Conservation (phyloP, 2,113 vertebrate species). For the Petroica traversi region DNA sequence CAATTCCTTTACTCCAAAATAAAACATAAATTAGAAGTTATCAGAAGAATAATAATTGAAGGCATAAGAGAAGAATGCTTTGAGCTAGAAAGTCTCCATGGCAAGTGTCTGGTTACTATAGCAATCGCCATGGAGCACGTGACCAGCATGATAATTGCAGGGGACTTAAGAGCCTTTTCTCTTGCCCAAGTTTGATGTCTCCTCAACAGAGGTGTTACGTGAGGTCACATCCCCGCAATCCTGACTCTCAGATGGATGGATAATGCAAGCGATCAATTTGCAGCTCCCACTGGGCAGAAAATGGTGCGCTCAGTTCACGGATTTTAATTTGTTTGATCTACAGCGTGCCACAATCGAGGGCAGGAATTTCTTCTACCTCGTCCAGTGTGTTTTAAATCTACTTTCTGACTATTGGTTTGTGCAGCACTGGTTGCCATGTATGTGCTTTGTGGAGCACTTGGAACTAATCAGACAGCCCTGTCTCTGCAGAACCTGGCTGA, state of each 20-base stretch:
- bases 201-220: not conserved
- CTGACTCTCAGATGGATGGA: not conserved
- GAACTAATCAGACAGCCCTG: rapidly evolving
- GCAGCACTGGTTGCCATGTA: not conserved
- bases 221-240: not conserved
- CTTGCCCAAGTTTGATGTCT: not conserved
- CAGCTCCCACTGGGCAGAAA: conserved; percentile 9
- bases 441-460: rapidly evolving
- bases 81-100: not conserved
- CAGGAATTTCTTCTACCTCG: not conserved
- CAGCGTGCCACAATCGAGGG: rapidly evolving
- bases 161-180: not conserved
- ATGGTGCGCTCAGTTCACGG: not conserved
- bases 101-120: conserved; percentile 60
- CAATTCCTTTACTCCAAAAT: not conserved
- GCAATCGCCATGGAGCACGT: conserved; percentile 16
- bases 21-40: not conserved
- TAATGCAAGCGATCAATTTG: not conserved
- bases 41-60: not conserved
- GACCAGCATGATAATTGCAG: conserved; percentile 16
- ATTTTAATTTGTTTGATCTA: conserved; percentile 2
- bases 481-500: not conserved
- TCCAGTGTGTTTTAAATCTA: not conserved
- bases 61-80: not conserved
- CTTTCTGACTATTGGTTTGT: rapidly evolving